These are phyloP conservation scores for Eutolmus rufibarbis DNA, from an alignment of 2,888 invertebrate genomes.

Conservation along the genomic window DNA sequence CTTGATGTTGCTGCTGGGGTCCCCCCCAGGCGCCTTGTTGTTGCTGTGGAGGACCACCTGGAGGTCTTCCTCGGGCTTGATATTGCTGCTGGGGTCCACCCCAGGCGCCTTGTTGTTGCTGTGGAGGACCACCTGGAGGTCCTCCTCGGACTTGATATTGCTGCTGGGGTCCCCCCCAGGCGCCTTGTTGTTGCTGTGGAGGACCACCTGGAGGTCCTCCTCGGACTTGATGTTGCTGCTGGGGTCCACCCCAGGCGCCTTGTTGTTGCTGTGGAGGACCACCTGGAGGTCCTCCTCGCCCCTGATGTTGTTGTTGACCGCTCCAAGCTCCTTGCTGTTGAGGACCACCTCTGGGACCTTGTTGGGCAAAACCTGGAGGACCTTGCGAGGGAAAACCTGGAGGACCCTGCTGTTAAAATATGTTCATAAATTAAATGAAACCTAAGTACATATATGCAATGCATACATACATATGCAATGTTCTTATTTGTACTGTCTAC, in stretches of 20 bases:
- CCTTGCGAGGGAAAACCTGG: neutral
- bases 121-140: neutral
- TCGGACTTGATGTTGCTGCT: too few species aligned
- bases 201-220: neutral
- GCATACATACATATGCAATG: too few species aligned
- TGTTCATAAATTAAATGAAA: too few species aligned
- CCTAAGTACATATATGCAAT: too few species aligned
- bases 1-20: neutral
- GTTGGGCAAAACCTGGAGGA: neutral
- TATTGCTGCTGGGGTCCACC: neutral
- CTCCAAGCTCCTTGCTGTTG: neutral
- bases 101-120: neutral
- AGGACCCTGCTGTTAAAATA: neutral
- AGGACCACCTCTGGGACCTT: neutral
- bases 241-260: too few species aligned
- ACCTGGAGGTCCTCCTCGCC: neutral
- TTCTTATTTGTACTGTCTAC: too few species aligned
- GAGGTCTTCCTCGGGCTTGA: neutral
- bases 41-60: neutral
- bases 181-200: neutral
- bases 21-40: neutral
- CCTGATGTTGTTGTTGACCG: neutral
- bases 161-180: neutral
- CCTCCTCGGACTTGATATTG: neutral
- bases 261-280: slow-evolving; percentile 21